Base-by-base conservation (phyloP, 1,140 invertebrate genomes). In the Lordiphosa collinella region DNA sequence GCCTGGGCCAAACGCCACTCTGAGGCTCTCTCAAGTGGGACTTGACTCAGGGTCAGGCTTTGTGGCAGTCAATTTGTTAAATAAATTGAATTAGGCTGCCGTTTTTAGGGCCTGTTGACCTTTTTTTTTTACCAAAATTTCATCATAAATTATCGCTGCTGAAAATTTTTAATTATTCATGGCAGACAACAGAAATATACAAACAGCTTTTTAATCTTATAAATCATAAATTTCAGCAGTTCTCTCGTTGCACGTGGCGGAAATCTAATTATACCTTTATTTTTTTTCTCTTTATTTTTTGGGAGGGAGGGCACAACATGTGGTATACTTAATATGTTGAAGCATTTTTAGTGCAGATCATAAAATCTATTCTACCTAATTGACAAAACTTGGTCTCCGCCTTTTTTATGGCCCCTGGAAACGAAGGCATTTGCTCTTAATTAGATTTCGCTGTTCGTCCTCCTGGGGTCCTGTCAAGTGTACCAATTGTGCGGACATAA, bases 41-140 rank as follows among this genome's bases (percentile, higher is more conserved):
- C 55, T 67, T 54, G 49, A 55, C 64, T 61, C 64, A 56, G 57
- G 66, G 61, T 65, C 56, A 56, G 60, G 56, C 64, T 13, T 41
- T 46, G 64, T 75, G 78, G 52, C 76, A 80, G 71, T 80, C 76
- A 80, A 82, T 80, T 80, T 80, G 76, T 84, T 71, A 71, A 82
- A 76, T 84, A 80, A 80, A 80, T 84, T 80, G 76, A 80, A 80
- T 80, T 80, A 80, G 76, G 70, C 55, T 60, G 69, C 54, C 66
- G 57, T 70, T 65, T 51, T 55, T 31, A 44, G 22, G 25, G 25
- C 22, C 22, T 44, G 22, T 44, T 44, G 9, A 43, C 22, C 12
- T 43, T 43, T 7, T 25, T 38, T 38, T 38, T 14, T 13, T 7
- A 29, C 16, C 40, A 55, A 38, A 16, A 31, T 49, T 41, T 25